Base-by-base conservation (phyloP, 92 coral and sea anemone species). In the Isaurus tuberculatus region DNA sequence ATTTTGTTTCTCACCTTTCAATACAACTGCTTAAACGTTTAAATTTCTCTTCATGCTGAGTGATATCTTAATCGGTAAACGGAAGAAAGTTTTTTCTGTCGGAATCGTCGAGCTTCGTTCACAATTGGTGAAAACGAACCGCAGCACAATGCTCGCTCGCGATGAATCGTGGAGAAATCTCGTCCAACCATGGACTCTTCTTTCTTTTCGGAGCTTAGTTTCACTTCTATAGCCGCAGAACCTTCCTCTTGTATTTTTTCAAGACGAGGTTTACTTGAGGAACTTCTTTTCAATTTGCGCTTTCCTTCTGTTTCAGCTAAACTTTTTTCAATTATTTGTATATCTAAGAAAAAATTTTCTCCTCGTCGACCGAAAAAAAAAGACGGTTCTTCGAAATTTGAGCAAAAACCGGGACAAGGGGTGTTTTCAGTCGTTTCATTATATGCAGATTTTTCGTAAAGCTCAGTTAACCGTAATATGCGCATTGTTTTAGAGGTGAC, bases 91-190 rank as follows among this genome's bases (percentile, higher is more conserved):
- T 43, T 40, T 48, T 23, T 71, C 23, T 71, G 78, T 20, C 78
- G 55, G 5, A 71, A 71, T 31, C 78, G 78, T 22, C 78, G 14
- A 10, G 58, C 78, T 71, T 25, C 78, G 30, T 71, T 71, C 58
- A 71, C 40, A 40, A 40, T 51, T 25, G 58, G 33, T 25, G 36
- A 43, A 42, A 71, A 71, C 10, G 64, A 48, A 14, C 79, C 79
- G 15, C 79, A 73, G 42, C 63, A 46, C 36, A 73, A 26, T 5
- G 79, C 79, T 49, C 79, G 31, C 36, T 73, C 65, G 25, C 65
- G 79, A 48, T 73, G 79, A 51, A 73, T 73, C 23, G 79, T 64
- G 25, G 79, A 48, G 27, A 73, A 73, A 29, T 73, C 79, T 15
- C 79, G 79, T 26, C 40, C n/a, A 19, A 73, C 28, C 25, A 26